Conservation (phyloP, 2,888 invertebrate species). For the Chironomus riparius region DNA sequence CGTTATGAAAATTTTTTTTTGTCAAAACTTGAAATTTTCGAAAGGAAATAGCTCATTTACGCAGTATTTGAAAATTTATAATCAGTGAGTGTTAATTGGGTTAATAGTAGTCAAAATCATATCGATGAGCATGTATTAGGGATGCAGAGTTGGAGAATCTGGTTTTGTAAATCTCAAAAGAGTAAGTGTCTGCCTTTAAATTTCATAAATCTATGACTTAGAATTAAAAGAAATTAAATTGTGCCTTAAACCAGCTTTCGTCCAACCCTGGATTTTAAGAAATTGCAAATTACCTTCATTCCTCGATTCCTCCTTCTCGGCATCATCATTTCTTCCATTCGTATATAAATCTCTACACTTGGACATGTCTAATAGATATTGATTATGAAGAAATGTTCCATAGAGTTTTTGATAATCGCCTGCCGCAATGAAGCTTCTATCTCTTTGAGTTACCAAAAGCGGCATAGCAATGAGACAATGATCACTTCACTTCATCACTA, state of each 20-base stretch:
- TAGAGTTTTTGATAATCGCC: slow-evolving; percentile 28
- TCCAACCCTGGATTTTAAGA: too few species aligned
- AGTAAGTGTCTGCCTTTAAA: not conserved
- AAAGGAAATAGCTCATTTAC: slow-evolving; percentile 2
- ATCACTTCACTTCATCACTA: slow-evolving; percentile 5
- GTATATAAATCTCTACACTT: not conserved
- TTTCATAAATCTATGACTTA: too few species aligned
- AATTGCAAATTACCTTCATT: not conserved
- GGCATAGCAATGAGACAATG: slow-evolving; percentile 30
- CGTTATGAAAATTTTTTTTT: not conserved
- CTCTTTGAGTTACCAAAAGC: slow-evolving; percentile 31
- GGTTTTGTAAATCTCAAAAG: not conserved
- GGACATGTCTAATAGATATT: slow-evolving; percentile 23
- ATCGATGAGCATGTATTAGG: not conserved
- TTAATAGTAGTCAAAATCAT: not conserved
- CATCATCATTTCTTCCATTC: slow-evolving; percentile 13
- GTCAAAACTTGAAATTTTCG: not conserved
- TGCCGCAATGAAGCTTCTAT: slow-evolving; percentile 29
- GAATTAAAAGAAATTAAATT: too few species aligned
- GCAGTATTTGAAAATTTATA: not conserved
- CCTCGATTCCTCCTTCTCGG: not conserved
- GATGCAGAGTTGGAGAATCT: not conserved
- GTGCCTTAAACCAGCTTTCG: too few species aligned
- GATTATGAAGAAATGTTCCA: slow-evolving; percentile 8
- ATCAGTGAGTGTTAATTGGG: slow-evolving; percentile 1